Conservation (phyloP, 2,888 invertebrate genomes). For the Hemicrepidius hirtus region DNA sequence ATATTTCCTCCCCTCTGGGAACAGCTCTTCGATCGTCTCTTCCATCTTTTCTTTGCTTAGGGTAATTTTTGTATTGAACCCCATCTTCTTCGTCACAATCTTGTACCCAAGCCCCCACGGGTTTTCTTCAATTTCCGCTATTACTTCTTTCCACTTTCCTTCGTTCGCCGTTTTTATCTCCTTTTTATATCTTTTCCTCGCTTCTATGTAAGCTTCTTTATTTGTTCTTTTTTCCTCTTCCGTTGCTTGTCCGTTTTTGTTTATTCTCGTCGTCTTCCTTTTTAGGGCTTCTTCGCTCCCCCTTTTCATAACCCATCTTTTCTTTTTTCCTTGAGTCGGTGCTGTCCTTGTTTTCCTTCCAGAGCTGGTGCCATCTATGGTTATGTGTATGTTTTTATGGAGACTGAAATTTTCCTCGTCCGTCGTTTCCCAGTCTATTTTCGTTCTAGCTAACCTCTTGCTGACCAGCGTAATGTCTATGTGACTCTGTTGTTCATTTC, state of each 20-base stretch:
- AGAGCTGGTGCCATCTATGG: not conserved
- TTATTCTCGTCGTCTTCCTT: no score
- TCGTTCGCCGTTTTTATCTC: no score
- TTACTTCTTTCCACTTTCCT: no score
- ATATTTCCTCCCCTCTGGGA: not conserved
- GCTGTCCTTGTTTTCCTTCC: not conserved
- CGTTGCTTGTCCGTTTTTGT: no score
- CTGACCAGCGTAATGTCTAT: not conserved
- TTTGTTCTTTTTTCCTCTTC: no score
- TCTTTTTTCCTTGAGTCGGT: not conserved
- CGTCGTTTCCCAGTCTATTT: not conserved
- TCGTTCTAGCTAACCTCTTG: not conserved
- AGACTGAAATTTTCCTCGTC: not conserved
- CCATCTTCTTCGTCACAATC: not conserved
- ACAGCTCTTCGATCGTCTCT: not conserved
- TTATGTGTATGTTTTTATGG: not conserved
- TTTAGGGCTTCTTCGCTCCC: no score
- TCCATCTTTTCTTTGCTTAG: not conserved
- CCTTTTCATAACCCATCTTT: no score
- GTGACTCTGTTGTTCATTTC: not conserved
- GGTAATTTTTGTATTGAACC: not conserved
- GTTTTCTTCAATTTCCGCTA: not conserved
- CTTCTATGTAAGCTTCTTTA: no score
- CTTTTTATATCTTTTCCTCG: no score
- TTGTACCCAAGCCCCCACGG: not conserved